These are phyloP conservation scores for Oryzias melastigma DNA, from an alignment of 2,113 vertebrate species.

Conservation along the genomic window DNA sequence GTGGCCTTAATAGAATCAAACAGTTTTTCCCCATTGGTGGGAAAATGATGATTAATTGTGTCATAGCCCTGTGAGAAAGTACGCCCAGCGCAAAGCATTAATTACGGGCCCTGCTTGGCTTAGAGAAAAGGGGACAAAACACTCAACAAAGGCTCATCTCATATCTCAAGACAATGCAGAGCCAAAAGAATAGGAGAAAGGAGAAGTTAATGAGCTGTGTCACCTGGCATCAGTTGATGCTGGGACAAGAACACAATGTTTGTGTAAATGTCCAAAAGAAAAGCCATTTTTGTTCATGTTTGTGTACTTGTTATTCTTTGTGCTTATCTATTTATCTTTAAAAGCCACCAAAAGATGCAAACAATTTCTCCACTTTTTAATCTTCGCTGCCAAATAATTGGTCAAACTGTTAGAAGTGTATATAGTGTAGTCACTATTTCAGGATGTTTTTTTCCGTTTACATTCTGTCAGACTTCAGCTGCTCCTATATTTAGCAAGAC, in stretches of 20 bases:
- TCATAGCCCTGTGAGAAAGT: conserved; percentile 84
- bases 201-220: conserved; percentile 80
- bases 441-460: too few species aligned
- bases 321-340: conserved; percentile 1
- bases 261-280: conserved; percentile 18
- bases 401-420: too few species aligned
- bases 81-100: conserved; percentile 80
- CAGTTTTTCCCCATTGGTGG: conserved; percentile 78
- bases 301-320: conserved; percentile 21
- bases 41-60: conserved; percentile 85
- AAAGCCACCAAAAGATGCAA: too few species aligned
- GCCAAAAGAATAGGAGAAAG: conserved; percentile 73
- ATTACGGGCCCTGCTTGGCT: conserved; percentile 76
- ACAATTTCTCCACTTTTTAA: too few species aligned
- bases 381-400: too few species aligned
- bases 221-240: conserved; percentile 77
- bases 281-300: conserved; percentile 13
- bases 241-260: conserved; percentile 48
- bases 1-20: conserved; percentile 76
- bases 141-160: conserved; percentile 83
- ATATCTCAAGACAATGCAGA: conserved; percentile 84
- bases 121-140: conserved; percentile 73
- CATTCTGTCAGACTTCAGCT: too few species aligned
- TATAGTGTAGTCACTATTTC: too few species aligned
- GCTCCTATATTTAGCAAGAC: too few species aligned